Evolutionary conservation across 2,797 vertebrate genomes (phyloP), one percentile per base, ranked within the genome.

Genomic region (Sarcoramphus papa): DNA sequence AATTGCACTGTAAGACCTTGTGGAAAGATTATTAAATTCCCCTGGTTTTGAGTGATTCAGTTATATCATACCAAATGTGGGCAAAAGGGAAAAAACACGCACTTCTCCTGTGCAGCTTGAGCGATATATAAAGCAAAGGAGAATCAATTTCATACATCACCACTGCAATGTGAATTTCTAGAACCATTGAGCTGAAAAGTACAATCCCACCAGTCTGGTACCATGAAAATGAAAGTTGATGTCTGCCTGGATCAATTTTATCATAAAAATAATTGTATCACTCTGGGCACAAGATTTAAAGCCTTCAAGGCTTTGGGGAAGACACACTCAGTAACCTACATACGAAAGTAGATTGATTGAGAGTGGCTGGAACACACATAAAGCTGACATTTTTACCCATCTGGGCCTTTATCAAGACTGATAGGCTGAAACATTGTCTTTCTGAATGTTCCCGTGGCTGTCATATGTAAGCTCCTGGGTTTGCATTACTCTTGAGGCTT

Each of bases 201-300:
- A 97, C 95, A 95, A 80, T 95, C 93, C 95, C 94, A 97, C 97
- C 93, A 95, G 90, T 95, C 90, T 90, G 88, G 86, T 96, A 95
- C 93, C 95, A 95, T 40, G 93, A 94, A 93, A 96, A 97, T 96
- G 84, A n/a, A 79, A 96, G 94, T 82, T 95, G 92, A 95, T 95
- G 69, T 69, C 92, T 97, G 92, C 90, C 85, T 87, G 92, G 93
- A 97, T 94, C 93, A 94, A 91, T 94, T 72, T 93, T 86, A 84
- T 96, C 74, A 60, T 45, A 69, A 94, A 92, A 95, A 80, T 82
- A 92, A 95, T 82, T 87, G 69, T 65, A 86, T 94, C 60, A 75
- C 48, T 94, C 81, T 84, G 63, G 50, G 85, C 45, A 62, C 79
- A 95, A 92, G 94, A 88, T 83, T 95, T 94, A 88, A 92, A 92